phyloP scores from a whole-genome alignment of 2,888 invertebrate species.

The Trachelus tabidus region DNA sequence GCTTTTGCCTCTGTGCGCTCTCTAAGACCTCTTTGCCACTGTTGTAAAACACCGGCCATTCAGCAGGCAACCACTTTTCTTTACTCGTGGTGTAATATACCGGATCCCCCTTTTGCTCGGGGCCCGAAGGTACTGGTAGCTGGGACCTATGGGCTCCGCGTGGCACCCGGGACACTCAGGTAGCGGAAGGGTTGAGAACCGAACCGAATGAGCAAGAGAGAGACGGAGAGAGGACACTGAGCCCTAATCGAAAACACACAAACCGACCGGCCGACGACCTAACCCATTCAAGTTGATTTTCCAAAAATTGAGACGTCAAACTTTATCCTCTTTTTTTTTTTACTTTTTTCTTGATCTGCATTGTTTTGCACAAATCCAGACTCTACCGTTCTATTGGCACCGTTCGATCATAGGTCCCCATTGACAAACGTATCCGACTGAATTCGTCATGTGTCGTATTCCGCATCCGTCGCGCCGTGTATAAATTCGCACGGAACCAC shows the following conservation, averaged over 20 bases:
- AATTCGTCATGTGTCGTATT: too few species aligned
- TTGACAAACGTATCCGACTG: too few species aligned
- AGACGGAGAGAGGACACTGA: background rate
- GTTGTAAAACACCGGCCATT: conserved; percentile 57
- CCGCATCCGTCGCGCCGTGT: too few species aligned
- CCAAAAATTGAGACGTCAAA: conserved; percentile 13
- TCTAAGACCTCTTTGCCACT: conserved; percentile 32
- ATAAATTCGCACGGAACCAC: too few species aligned
- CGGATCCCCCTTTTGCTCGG: conserved; percentile 13
- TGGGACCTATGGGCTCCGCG: background rate
- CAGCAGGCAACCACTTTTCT: conserved; percentile 47
- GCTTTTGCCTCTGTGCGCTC: conserved; percentile 31
- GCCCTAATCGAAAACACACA: too few species aligned
- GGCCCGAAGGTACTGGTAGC: background rate
- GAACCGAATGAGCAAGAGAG: background rate
- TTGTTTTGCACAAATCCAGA: background rate
- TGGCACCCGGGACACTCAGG: conserved; percentile 21
- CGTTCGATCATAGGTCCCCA: too few species aligned
- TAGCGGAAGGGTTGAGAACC: conserved; percentile 44
- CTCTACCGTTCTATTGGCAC: too few species aligned
- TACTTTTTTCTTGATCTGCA: background rate
- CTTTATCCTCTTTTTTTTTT: background rate
- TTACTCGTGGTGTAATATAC: conserved; percentile 39
- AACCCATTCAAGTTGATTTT: conserved; percentile 26
- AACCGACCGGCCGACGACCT: too few species aligned